A percentile compares a stretch with the other conserved stretches of the same genome.
These are phyloP conservation scores for Cygnus atratus DNA, from an alignment of 2,113 vertebrate species.

Conservation along the genomic window DNA sequence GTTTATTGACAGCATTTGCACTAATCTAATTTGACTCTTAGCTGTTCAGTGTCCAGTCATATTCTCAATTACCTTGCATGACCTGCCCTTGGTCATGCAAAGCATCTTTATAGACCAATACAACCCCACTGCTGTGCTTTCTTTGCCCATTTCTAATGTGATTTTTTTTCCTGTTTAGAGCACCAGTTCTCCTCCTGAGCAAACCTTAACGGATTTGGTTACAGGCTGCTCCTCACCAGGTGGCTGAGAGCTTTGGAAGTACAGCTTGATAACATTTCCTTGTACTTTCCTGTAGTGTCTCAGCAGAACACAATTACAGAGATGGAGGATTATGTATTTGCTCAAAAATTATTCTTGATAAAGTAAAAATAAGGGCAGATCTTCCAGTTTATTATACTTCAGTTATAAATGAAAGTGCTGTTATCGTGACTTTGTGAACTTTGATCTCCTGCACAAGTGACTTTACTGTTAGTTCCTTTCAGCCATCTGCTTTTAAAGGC, in stretches of 20 bases:
- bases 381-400: neutral
- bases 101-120: neutral
- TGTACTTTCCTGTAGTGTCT: neutral
- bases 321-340: neutral
- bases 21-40: neutral
- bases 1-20: neutral
- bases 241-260: neutral
- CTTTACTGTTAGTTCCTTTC: neutral
- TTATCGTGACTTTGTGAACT: neutral
- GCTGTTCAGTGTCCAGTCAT: neutral
- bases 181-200: neutral
- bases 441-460: neutral
- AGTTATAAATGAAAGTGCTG: neutral
- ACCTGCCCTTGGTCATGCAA: neutral
- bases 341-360: neutral
- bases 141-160: neutral
- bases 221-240: neutral
- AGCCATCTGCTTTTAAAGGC: neutral
- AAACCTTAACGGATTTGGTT: neutral
- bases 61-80: neutral
- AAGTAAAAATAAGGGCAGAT: neutral
- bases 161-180: neutral
- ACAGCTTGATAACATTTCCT: neutral
- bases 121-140: neutral
- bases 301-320: neutral